Conservation (phyloP, 2,113 vertebrate species). For the Ivindomyrus marchei region DNA sequence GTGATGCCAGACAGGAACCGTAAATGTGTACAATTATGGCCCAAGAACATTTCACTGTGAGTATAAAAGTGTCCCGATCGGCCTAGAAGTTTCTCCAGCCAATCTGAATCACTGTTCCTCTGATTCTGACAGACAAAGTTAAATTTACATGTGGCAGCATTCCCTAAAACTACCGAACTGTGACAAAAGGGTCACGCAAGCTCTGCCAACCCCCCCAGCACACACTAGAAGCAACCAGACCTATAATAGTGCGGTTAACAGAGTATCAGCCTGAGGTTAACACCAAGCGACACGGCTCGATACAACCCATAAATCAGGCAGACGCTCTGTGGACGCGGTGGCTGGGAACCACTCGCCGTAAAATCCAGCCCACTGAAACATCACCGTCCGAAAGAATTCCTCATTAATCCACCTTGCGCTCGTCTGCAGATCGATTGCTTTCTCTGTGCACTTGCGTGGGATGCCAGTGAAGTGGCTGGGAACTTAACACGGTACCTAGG, state of each 20-base stretch:
- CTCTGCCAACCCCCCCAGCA: constrained; percentile 60
- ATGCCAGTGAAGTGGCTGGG: too few relatives aligned
- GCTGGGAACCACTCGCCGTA: constrained; percentile 28
- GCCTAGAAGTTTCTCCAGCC: neutral
- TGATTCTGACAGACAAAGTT: neutral
- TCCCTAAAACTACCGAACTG: constrained; percentile 33
- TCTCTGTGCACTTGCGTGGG: neutral
- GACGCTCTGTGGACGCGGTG: constrained; percentile 29
- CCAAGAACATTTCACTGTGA: neutral
- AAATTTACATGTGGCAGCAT: neutral
- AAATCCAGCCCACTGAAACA: neutral
- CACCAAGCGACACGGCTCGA: constrained; percentile 21
- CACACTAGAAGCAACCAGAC: constrained; percentile 66
- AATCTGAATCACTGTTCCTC: constrained; percentile 30
- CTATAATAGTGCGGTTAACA: constrained; percentile 64
- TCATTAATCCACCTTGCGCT: too few relatives aligned
- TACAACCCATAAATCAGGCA: constrained; percentile 56
- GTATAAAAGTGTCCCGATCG: neutral
- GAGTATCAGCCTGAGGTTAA: constrained; percentile 61
- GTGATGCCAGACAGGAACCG: neutral
- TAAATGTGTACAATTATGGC: neutral
- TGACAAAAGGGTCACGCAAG: constrained; percentile 58
- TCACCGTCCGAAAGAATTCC: neutral
- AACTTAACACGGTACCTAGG: neutral
- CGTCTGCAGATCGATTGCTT: neutral